Conservation (phyloP, 2,888 invertebrate genomes). For the Conops quadrifasciatus region DNA sequence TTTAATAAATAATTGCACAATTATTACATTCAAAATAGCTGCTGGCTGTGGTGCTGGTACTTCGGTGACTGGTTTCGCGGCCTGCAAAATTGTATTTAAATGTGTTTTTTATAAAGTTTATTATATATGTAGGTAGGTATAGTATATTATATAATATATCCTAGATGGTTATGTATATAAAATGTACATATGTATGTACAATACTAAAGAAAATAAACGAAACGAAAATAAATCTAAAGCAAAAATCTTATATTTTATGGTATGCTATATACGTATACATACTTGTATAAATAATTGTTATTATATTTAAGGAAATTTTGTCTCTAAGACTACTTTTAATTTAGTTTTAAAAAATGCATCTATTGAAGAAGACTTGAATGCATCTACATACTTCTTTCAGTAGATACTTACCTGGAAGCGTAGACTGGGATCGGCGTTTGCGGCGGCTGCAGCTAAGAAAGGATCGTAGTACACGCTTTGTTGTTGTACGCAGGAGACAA, state of each 20-base stretch:
- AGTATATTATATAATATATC: not conserved
- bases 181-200: not conserved
- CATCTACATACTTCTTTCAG: not conserved
- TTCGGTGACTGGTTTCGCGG: slow-evolving; percentile 76
- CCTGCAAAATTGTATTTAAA: slow-evolving; percentile 69
- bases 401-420: slow-evolving; percentile 82
- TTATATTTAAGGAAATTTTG: too few relatives aligned
- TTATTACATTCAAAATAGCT: slow-evolving; percentile 66
- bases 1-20: slow-evolving; percentile 43
- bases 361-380: not conserved
- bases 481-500: not conserved
- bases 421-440: slow-evolving; percentile 84
- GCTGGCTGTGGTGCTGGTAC: slow-evolving; percentile 69
- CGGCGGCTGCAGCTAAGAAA: slow-evolving; percentile 88
- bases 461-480: slow-evolving; percentile 93
- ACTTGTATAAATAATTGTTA: too few relatives aligned
- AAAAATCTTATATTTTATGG: too few relatives aligned
- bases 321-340: too few relatives aligned
- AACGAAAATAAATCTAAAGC: slow-evolving; percentile 6
- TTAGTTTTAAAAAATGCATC: too few relatives aligned
- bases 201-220: not conserved
- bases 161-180: slow-evolving; percentile 16
- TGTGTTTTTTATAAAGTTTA: slow-evolving; percentile 36
- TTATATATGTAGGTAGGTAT: slow-evolving; percentile 8
- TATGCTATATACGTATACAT: too few relatives aligned